phyloP scores from a whole-genome alignment of 2,888 invertebrate species.

The Trachelus tabidus region DNA sequence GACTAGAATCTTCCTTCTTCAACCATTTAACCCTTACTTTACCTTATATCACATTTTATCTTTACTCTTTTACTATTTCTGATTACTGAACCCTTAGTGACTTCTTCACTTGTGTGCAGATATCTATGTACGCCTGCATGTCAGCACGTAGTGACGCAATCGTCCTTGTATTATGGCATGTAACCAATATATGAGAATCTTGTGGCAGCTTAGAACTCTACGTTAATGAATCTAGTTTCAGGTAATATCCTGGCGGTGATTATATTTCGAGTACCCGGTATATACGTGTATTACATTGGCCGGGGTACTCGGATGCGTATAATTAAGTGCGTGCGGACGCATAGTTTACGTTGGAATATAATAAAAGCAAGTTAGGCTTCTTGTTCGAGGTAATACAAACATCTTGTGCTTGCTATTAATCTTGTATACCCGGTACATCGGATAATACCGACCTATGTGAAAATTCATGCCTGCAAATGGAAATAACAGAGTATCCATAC shows the following conservation, averaged over 20 bases:
- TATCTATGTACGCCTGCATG: background rate
- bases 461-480: background rate
- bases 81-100: background rate
- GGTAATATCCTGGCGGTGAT: background rate
- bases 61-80: background rate
- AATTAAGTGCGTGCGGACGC: conserved; percentile 13
- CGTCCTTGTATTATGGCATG: background rate
- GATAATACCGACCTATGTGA: background rate
- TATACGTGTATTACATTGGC: background rate
- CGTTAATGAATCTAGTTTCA: background rate
- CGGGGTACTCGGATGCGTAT: conserved; percentile 9
- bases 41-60: background rate
- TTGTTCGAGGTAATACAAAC: background rate
- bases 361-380: background rate
- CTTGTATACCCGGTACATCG: background rate
- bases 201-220: background rate
- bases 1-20: background rate
- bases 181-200: background rate
- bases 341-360: conserved; percentile 16
- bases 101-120: background rate
- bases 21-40: background rate
- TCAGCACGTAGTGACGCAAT: background rate
- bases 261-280: background rate
- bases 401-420: background rate
- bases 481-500: background rate